Percentiles rank a stretch among this genome's conserved stretches.
phyloP scores from a whole-genome alignment of 2,797 vertebrate genomes.

The Anguilla anguilla region DNA sequence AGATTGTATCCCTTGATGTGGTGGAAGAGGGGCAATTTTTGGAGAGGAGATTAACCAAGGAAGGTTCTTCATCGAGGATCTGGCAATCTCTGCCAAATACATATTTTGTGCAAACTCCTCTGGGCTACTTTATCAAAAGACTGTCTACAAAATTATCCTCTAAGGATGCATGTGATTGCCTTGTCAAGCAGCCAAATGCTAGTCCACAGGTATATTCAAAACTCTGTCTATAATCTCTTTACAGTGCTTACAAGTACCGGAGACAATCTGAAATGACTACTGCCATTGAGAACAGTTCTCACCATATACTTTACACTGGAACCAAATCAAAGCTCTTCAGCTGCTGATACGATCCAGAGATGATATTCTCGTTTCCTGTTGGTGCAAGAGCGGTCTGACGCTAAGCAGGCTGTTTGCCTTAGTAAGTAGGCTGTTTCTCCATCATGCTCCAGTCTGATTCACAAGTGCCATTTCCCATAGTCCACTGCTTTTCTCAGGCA shows the following conservation, averaged over 20 bases:
- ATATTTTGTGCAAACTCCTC: background rate
- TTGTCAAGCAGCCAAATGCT: background rate
- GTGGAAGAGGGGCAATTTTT: background rate
- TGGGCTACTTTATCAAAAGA: background rate
- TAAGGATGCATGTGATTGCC: background rate
- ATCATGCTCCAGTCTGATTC: background rate
- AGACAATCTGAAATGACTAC: background rate
- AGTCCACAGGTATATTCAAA: background rate
- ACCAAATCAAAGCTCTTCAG: background rate
- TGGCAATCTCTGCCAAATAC: background rate
- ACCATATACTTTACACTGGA: background rate
- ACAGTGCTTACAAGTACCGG: background rate
- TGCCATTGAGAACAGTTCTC: background rate
- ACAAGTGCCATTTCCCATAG: background rate
- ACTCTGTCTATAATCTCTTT: background rate
- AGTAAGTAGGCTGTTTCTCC: background rate
- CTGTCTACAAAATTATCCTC: background rate
- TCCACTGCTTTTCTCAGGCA: background rate
- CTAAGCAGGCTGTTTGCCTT: background rate
- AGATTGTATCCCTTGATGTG: background rate
- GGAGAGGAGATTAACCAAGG: background rate
- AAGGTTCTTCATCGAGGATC: background rate
- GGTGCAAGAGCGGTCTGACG: background rate
- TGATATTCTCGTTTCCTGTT: background rate
- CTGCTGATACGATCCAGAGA: background rate